Evolutionary conservation across 2,888 invertebrate species (phyloP), one percentile per base, ranked within the genome.

Genomic region (Seira ritae): DNA sequence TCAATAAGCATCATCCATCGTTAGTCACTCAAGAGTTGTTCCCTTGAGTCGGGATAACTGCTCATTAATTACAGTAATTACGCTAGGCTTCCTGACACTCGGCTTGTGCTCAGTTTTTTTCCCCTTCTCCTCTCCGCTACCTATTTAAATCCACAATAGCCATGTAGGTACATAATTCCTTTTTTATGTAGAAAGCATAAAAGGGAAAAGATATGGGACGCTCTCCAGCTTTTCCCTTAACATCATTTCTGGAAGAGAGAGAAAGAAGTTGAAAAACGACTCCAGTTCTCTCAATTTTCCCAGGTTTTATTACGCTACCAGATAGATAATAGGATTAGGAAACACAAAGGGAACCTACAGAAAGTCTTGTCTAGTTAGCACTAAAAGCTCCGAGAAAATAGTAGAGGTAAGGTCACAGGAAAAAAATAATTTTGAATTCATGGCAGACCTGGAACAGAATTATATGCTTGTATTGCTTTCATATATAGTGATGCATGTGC

Each of bases 11-110:
- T 65, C 74, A 69, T 74, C 80, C 74, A 80, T 80, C 80, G 80
- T 80, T 80, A 80, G 80, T 74, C 80, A 80, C 80, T 80, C 80
- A 69, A 74, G 74, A 80, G 74, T 68, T 69, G 80, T 23, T 81
- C 75, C 75, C 71, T 31, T 55, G 81, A 65, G 75, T 65, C 75
- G 22, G 55, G 70, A 71, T 81, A 81, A 81, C 81, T 81, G 66
- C 81, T 81, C 81, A 81, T 81, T 81, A 81, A 81, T 81, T 81
- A 81, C 81, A 81, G 81, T 81, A 81, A 81, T 81, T 81, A 80
- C 80, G 62, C 65, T 37, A 69, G 42, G 70, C 66, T 70, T 60
- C 66, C 70, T 71, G 75, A 81, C 80, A 80, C 80, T 68, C 2
- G 46, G 60, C 42, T 42, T 46, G 19, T 8, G 46, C 60, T 60